phyloP scores from a whole-genome alignment of 1,140 invertebrate genomes.

The Heliconius melpomene region DNA sequence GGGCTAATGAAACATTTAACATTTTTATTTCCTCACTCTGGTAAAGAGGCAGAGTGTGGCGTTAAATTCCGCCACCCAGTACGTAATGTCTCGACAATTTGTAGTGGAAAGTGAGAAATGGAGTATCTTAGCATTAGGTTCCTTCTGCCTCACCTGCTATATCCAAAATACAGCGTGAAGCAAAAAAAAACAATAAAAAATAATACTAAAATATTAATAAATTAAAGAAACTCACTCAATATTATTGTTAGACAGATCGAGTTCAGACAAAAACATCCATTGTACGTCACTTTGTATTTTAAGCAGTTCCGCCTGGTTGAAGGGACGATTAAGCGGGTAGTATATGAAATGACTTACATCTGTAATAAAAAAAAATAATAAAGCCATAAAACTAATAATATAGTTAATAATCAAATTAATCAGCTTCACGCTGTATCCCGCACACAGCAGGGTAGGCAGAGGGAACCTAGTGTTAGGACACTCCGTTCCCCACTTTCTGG shows the following conservation, averaged over 20 bases:
- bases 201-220: neutral
- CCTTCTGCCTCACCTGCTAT: neutral
- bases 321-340: conserved; percentile 54
- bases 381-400: neutral
- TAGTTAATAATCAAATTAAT: too few relatives aligned
- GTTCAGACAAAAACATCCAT: conserved; percentile 51
- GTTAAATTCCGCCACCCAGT: neutral
- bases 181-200: neutral
- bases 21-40: too few relatives aligned
- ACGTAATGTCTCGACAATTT: neutral
- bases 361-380: conserved; percentile 37
- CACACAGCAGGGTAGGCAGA: too few relatives aligned
- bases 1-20: too few relatives aligned
- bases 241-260: conserved; percentile 59
- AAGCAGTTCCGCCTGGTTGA: conserved; percentile 56
- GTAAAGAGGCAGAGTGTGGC: neutral
- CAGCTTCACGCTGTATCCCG: too few relatives aligned
- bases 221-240: conserved; percentile 52
- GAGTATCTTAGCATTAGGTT: neutral
- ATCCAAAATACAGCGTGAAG: neutral
- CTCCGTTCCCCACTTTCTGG: too few relatives aligned
- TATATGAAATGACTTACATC: conserved; percentile 71
- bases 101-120: neutral
- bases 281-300: conserved; percentile 42
- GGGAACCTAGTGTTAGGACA: too few relatives aligned